These are phyloP conservation scores for Calliphora vicina DNA, from an alignment of 1,140 invertebrate genomes.

Conservation along the genomic window DNA sequence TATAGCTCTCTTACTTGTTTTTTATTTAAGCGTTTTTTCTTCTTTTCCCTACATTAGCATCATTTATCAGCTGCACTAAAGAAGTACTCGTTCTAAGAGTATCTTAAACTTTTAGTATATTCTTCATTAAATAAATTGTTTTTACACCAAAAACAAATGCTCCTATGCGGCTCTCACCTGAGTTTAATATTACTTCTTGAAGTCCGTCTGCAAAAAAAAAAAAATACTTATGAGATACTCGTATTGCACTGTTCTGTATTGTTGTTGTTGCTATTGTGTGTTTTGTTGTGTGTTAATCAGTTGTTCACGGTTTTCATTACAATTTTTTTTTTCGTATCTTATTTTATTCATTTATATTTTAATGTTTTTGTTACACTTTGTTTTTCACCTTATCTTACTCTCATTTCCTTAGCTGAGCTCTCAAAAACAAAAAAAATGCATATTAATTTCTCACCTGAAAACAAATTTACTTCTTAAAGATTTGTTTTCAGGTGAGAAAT, in stretches of 20 bases:
- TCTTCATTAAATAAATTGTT: neutral
- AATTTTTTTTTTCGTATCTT: neutral
- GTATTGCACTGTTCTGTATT: neutral
- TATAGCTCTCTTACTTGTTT: too few relatives aligned
- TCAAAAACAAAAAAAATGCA: too few relatives aligned
- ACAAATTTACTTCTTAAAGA: neutral
- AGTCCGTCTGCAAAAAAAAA: neutral
- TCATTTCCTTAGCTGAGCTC: too few relatives aligned
- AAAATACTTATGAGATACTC: neutral
- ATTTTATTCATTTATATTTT: neutral
- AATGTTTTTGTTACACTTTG: neutral
- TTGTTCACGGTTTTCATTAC: conserved; percentile 13
- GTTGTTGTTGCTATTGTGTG: neutral
- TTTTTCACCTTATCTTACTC: too few relatives aligned
- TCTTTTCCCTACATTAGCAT: too few relatives aligned
- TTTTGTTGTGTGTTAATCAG: conserved; percentile 9
- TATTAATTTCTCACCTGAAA: too few relatives aligned
- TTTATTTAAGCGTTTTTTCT: too few relatives aligned
- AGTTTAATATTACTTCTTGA: neutral
- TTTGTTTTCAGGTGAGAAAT: neutral
- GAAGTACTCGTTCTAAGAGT: neutral
- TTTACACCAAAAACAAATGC: too few relatives aligned
- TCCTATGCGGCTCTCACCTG: neutral
- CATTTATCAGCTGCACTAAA: too few relatives aligned
- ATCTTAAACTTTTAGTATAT: neutral